Evolutionary conservation across 1,140 invertebrate species (phyloP).

Genomic region (Drosophila equinoxialis): DNA sequence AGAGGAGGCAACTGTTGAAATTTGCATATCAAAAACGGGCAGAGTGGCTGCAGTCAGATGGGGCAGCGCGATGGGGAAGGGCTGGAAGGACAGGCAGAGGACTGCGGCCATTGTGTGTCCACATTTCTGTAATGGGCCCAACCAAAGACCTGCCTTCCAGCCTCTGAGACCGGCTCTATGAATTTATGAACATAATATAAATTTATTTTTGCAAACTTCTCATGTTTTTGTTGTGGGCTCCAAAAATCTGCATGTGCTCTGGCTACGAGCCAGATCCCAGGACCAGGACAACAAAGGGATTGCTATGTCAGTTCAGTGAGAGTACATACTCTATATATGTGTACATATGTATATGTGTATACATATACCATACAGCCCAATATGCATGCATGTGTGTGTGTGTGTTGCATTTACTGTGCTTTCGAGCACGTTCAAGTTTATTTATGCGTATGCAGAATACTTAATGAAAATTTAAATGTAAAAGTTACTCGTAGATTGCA

Average conservation of each 20-base stretch:
- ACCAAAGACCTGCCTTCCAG: conserved; percentile 60
- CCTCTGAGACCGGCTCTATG: conserved; percentile 67
- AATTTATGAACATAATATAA: conserved; percentile 83
- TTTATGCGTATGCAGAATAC: conserved; percentile 82
- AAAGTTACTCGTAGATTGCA: conserved; percentile 74
- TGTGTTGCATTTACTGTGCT: conserved; percentile 64
- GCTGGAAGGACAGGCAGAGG: not conserved
- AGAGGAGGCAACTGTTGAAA: conserved; percentile 68
- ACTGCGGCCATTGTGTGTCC: conserved; percentile 20
- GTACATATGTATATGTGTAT: not conserved
- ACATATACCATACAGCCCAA: not conserved
- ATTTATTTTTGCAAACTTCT: conserved; percentile 82
- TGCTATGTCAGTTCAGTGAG: conserved; percentile 61
- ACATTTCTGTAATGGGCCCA: conserved; percentile 61
- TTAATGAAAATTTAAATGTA: conserved; percentile 82
- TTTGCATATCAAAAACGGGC: conserved; percentile 81
- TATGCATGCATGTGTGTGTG: conserved; percentile 29
- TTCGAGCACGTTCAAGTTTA: conserved; percentile 79
- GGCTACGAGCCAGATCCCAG: conserved; percentile 12
- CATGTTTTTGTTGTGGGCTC: conserved; percentile 74
- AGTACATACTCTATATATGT: conserved; percentile 22
- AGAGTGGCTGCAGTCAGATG: conserved; percentile 4
- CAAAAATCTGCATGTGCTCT: conserved; percentile 68
- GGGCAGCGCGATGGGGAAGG: not conserved
- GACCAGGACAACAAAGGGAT: conserved; percentile 72